Base-by-base conservation (phyloP, 2,888 invertebrate species). In the Sisyra terminalis region DNA sequence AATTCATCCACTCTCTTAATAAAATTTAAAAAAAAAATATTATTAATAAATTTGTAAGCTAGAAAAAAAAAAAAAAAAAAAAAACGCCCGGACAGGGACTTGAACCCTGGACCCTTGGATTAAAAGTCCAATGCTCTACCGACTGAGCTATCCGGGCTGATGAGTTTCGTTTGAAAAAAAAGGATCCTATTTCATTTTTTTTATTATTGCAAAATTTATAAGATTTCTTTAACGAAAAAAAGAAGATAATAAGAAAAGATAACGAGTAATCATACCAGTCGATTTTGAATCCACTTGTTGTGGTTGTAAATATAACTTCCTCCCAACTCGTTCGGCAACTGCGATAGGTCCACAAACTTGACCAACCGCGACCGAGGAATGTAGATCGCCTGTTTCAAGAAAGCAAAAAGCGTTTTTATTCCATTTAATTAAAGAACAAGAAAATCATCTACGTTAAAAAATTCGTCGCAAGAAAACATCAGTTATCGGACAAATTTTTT, bases 291-390 rank as follows among this genome's bases (percentile, higher is more conserved):
- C 87, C 87, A 87, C 50, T 70, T 67, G 42, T 71, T 69, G 57
- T 83, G 81, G 57, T 79, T 73, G 62, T 82, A 84, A 45, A 67
- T 62, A 57, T 79, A 71, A 45, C 69, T 70, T 42, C 86, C 86
- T 45, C 79, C 80, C 48, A 86, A 65, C 51, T 81, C 79, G 46
- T 69, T 67, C 37, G 83, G 80, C 54, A 87, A 65, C 59, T 84
- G 78, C 42, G 70, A 66, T 46, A 67, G 64, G 53, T 82, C 79
- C 46, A 84, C 73, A 59, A 72, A 77, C 55, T 75, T 74, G 51
- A 66, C 67, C 48, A 87, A 66, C 52, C 81, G 74, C 50, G 73
- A 70, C 54, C 75, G 63, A 24, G 81, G 75, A 51, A 84, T 67
- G 57, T 78, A 75, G 52, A 74, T 69, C 30, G 80, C 76, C 84